A percentile compares a stretch with the other conserved stretches of the same genome.
Conservation (phyloP, 2,797 vertebrate genomes). For the Rhabdomys pumilio region DNA sequence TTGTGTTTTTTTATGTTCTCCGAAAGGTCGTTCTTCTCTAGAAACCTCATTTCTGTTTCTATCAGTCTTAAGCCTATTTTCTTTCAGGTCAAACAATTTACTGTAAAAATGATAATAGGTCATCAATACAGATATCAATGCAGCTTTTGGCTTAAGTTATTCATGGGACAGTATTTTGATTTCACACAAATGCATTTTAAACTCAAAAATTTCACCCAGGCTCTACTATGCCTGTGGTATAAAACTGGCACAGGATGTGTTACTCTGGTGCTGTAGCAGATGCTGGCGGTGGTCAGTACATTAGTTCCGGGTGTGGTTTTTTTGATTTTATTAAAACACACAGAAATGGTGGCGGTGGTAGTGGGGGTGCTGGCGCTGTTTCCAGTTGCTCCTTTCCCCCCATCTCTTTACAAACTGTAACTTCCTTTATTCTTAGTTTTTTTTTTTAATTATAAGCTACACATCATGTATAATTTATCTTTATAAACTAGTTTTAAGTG, state of each 20-base stretch:
- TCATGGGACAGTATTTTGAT: background rate
- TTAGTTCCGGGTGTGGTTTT: background rate
- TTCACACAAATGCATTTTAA: background rate
- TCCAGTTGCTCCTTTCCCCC: background rate
- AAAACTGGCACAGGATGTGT: background rate
- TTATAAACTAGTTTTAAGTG: background rate
- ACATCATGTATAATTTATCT: background rate
- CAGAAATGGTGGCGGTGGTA: background rate
- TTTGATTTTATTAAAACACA: background rate
- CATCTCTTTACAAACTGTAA: background rate
- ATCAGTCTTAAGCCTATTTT: background rate
- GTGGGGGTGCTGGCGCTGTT: background rate
- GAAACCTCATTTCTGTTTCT: background rate
- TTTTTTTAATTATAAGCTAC: background rate
- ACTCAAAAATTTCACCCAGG: background rate
- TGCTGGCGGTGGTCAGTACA: background rate
- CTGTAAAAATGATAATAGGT: background rate
- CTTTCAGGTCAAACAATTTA: background rate
- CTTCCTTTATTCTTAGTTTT: background rate
- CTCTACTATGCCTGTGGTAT: background rate
- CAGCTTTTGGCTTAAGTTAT: slow-evolving; percentile 40
- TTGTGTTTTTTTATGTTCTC: background rate
- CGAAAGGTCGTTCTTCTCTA: background rate
- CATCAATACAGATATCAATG: background rate
- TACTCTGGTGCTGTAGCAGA: no score